Evolutionary conservation across 2,888 invertebrate species (phyloP).

Genomic region (Tridacna gigas): DNA sequence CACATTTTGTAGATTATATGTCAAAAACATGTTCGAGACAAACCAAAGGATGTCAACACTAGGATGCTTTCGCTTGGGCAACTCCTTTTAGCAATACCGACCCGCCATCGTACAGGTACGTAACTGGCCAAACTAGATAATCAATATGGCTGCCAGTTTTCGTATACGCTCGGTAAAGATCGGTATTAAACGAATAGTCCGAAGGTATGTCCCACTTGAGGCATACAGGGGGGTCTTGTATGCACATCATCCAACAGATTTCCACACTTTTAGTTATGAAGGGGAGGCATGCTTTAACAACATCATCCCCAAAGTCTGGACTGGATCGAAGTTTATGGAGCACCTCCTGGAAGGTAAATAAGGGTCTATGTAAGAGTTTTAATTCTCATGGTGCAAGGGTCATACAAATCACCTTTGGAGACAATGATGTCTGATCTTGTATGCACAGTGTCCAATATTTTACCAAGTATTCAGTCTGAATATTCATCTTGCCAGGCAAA

Average conservation of each 20-base stretch:
- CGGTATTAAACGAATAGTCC: slow-evolving; percentile 45
- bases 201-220: slow-evolving; percentile 50
- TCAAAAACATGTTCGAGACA: no score
- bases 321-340: slow-evolving; percentile 46
- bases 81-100: slow-evolving; percentile 54
- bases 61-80: slow-evolving; percentile 44
- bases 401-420: no score
- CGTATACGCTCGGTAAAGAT: slow-evolving; percentile 53
- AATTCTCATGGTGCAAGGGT: no score
- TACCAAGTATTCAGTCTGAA: no score
- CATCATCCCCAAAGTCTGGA: slow-evolving; percentile 44
- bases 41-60: neutral
- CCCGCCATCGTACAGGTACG: slow-evolving; percentile 53
- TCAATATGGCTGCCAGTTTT: slow-evolving; percentile 51
- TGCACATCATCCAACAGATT: slow-evolving; percentile 55
- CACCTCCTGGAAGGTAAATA: slow-evolving; percentile 44
- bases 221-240: slow-evolving; percentile 58
- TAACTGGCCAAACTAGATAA: slow-evolving; percentile 61
- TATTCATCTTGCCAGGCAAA: no score
- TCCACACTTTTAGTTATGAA: slow-evolving; percentile 53
- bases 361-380: no score
- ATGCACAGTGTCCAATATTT: no score
- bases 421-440: no score
- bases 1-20: no score
- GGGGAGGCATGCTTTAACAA: slow-evolving; percentile 40